These are phyloP conservation scores for Melipona bicolor DNA, from an alignment of 2,888 invertebrate genomes.

Conservation along the genomic window DNA sequence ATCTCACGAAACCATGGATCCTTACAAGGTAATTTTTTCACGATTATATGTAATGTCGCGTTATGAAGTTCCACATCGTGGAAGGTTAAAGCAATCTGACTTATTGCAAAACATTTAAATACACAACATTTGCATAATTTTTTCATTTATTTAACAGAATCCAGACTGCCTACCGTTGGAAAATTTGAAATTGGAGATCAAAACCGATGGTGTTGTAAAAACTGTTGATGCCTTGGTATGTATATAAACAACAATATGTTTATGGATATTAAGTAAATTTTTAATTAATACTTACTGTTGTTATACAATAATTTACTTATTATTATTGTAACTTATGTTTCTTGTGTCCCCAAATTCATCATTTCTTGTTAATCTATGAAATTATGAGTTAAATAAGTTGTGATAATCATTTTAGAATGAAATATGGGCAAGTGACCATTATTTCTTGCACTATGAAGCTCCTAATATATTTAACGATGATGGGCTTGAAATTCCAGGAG, in stretches of 20 bases:
- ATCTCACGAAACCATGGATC: conserved; percentile 53
- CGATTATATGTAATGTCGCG: conserved; percentile 14
- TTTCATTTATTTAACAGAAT: conserved; percentile 72
- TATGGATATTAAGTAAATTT: not conserved
- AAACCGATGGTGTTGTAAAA: conserved; percentile 85
- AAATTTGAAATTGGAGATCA: conserved; percentile 82
- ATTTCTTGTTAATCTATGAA: not conserved
- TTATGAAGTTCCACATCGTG: not conserved
- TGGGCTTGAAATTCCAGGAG: conserved; percentile 85
- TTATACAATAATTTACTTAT: not conserved
- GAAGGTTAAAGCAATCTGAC: conserved; percentile 24
- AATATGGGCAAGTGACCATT: conserved; percentile 86
- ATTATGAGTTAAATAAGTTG: not conserved
- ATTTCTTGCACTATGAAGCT: conserved; percentile 86
- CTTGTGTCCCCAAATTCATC: not conserved
- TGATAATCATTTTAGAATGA: conserved; percentile 84
- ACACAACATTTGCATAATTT: not conserved
- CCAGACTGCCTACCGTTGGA: conserved; percentile 80
- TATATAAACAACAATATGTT: conserved; percentile 18
- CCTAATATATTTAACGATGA: conserved; percentile 85
- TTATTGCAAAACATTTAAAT: conserved; percentile 2
- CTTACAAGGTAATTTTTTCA: conserved; percentile 64
- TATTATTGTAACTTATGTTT: not conserved
- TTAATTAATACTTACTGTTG: not conserved
- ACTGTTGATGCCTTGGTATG: conserved; percentile 88